Evolutionary conservation across 2,888 invertebrate genomes (phyloP), one percentile per base, ranked within the genome.

Genomic region (Campoplex nolae): DNA sequence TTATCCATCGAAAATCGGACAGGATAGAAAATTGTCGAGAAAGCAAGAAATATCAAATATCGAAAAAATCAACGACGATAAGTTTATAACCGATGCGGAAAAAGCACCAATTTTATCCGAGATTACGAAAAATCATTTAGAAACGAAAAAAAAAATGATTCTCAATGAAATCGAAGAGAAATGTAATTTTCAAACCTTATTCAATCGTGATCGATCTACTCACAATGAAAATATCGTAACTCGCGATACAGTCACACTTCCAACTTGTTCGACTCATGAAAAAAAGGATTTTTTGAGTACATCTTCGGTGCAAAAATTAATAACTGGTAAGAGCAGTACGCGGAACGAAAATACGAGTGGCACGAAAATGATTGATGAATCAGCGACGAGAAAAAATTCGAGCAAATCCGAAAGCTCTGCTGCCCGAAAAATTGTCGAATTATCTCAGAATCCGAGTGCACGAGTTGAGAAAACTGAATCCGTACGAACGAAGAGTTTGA

Each of bases 261-360:
- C 84, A 11, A 83, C 54, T 23, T 73, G 54, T 68, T 65, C 83
- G 18, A 62, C 0, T 32, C 32, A 28, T 1, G 70, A 79, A 18
- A 75, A 76, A 28, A 62, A 16, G 62, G 54, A 54, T 32, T 65
- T 18, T 11, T 38, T 23, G 32, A 58, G 78, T 32, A 48, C 35
- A 75, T 84, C 87, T 9, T 45, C 65, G 42, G 71, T 79, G 42
- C 71, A 71, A 51, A 79, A 84, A 35, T 71, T 82, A 23, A 48
- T 48, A 54, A 80, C 62, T 42, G 68, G n/a, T 16, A 16, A 62
- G 7, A 35, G 18, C n/a, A 68, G 32, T 7, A 76, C 81, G 35
- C 68, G 28, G 0, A 42, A 58, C n/a, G 74, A 84, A 13, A 74
- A 62, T 62, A 58, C 56, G 65, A 8, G 74, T 11, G 68, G 32